A percentile compares a stretch with the other conserved stretches of the same genome.
Evolutionary conservation across 1,140 invertebrate species (phyloP).

Genomic region (Oedothorax gibbosus): DNA sequence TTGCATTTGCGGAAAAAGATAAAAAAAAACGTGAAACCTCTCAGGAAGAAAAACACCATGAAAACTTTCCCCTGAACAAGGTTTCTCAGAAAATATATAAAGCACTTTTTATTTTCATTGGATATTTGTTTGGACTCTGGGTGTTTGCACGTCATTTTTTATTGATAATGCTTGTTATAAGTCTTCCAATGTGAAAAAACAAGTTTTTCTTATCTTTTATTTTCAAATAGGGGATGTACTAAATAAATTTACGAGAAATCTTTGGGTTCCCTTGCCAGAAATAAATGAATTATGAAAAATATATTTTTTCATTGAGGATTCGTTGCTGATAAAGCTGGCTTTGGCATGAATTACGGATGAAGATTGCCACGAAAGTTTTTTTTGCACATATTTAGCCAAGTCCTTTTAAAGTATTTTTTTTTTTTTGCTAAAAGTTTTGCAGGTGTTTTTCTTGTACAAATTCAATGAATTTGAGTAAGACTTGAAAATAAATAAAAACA

Average conservation of each 20-base stretch:
- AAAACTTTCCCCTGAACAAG: conserved; percentile 12
- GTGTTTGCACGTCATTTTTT: conserved; percentile 12
- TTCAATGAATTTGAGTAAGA: too few species aligned
- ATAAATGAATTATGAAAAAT: neutral
- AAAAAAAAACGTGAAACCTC: neutral
- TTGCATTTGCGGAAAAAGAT: conserved; percentile 34
- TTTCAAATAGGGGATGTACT: neutral
- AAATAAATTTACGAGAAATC: conserved; percentile 13
- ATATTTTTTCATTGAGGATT: too few species aligned
- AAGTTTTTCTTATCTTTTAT: conserved; percentile 10
- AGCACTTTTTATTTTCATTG: conserved; percentile 1
- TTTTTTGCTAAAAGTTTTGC: too few species aligned
- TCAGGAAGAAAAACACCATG: conserved; percentile 29
- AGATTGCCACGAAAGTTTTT: too few species aligned
- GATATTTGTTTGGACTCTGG: conserved; percentile 23
- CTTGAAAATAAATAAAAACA: too few species aligned
- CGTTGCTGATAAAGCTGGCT: too few species aligned
- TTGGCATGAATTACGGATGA: too few species aligned
- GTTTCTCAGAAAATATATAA: conserved; percentile 10
- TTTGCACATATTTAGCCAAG: too few species aligned
- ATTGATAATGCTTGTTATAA: conserved; percentile 32
- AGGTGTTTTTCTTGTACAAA: too few species aligned
- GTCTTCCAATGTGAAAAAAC: neutral
- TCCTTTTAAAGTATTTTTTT: too few species aligned
- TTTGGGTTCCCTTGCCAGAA: neutral